These are phyloP conservation scores for Lampris megalopsis DNA, from an alignment of 2,113 vertebrate genomes.

Conservation along the genomic window DNA sequence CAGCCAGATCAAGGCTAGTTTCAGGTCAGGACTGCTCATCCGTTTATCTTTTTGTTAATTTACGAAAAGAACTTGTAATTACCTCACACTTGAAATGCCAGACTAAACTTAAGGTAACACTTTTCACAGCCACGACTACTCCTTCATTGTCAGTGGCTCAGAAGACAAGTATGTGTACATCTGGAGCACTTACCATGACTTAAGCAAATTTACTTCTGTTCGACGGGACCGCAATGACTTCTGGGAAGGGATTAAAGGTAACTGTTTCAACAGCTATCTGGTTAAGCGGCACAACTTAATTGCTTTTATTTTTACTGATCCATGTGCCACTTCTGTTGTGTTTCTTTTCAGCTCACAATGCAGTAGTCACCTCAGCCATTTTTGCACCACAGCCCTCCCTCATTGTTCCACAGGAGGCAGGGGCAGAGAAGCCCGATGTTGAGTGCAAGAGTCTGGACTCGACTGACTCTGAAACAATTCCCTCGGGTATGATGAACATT, in stretches of 20 bases:
- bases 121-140: constrained; percentile 92
- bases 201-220: constrained; percentile 98
- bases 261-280: not conserved
- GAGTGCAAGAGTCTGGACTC: constrained; percentile 86
- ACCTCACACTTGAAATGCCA: not conserved
- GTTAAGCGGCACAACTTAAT: not conserved
- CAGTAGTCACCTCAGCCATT: constrained; percentile 96
- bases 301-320: not conserved
- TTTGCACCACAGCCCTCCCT: constrained; percentile 95
- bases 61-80: not conserved
- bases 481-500: constrained; percentile 84
- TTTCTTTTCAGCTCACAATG: constrained; percentile 90
- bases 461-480: constrained; percentile 86
- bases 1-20: constrained; percentile 99
- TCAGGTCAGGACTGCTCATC: constrained; percentile 86
- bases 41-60: too few relatives aligned
- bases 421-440: constrained; percentile 88
- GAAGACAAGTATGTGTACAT: constrained; percentile 99
- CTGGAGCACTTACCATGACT: constrained; percentile 99
- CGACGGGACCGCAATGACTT: constrained; percentile 98
- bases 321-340: not conserved
- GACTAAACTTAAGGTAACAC: too few relatives aligned
- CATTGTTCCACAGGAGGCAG: constrained; percentile 88
- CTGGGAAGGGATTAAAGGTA: constrained; percentile 99
- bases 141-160: constrained; percentile 96